phyloP scores from a whole-genome alignment of 2,113 vertebrate genomes.

The Ctenomys sociabilis region DNA sequence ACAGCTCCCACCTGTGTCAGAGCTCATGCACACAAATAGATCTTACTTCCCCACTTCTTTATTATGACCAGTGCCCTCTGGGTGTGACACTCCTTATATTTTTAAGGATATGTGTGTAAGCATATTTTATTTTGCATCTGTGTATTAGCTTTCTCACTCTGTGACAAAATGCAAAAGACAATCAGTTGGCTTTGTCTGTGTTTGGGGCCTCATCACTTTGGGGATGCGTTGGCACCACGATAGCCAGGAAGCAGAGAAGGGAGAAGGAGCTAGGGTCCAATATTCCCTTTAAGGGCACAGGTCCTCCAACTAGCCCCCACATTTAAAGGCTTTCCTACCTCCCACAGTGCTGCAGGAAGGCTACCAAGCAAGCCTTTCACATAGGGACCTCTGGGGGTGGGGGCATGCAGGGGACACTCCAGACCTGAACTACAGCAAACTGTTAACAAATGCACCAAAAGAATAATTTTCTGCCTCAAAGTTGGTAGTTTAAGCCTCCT shows the following conservation, averaged over 20 bases:
- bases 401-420: no score
- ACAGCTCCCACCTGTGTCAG: neutral
- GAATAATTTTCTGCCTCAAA: neutral
- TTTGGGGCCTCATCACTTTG: neutral
- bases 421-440: neutral
- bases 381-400: no score
- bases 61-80: neutral
- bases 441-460: neutral
- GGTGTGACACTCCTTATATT: neutral
- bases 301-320: neutral
- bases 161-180: neutral
- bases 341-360: neutral
- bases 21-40: neutral
- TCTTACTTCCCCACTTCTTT: neutral
- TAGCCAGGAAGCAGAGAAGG: no score
- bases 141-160: neutral
- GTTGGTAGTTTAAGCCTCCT: neutral
- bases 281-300: neutral
- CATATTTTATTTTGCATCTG: neutral
- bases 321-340: neutral
- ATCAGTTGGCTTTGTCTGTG: neutral
- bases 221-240: neutral
- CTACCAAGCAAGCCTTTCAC: neutral
- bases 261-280: neutral
- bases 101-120: neutral